phyloP scores from a whole-genome alignment of 1,140 invertebrate genomes.

The Zaprionus ghesquierei region DNA sequence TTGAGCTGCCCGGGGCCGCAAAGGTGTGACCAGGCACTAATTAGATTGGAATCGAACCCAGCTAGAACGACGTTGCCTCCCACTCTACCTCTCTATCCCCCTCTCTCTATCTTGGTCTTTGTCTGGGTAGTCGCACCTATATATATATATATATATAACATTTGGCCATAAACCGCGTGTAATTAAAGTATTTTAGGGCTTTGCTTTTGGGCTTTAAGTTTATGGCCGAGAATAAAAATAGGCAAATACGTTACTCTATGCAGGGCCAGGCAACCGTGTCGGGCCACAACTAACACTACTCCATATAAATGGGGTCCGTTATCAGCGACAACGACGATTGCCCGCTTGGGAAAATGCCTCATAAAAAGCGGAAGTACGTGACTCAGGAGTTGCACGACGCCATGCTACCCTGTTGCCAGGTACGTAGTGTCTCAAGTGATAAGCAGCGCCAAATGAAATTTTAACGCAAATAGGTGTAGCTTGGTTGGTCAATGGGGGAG shows the following conservation, averaged over 20 bases:
- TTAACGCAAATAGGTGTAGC: slow-evolving; percentile 65
- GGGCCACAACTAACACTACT: slow-evolving; percentile 24
- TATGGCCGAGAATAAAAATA: slow-evolving; percentile 67
- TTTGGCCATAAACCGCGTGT: slow-evolving; percentile 66
- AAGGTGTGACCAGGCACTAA: slow-evolving; percentile 53
- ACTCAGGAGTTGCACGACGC: not conserved
- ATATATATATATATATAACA: not conserved
- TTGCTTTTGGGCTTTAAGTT: slow-evolving; percentile 52
- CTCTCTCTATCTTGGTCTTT: not conserved
- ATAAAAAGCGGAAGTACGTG: slow-evolving; percentile 50
- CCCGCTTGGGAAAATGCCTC: slow-evolving; percentile 72
- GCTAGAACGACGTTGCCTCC: not conserved
- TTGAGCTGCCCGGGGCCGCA: slow-evolving; percentile 12
- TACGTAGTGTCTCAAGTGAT: slow-evolving; percentile 13
- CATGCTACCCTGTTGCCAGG: slow-evolving; percentile 20
- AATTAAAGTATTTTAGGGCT: slow-evolving; percentile 77
- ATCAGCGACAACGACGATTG: slow-evolving; percentile 52
- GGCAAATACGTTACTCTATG: slow-evolving; percentile 48
- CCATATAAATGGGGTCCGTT: slow-evolving; percentile 47
- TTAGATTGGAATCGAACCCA: slow-evolving; percentile 41
- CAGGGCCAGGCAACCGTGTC: slow-evolving; percentile 7
- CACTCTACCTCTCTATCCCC: too few species aligned
- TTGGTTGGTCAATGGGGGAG: slow-evolving; percentile 46
- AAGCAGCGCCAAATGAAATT: slow-evolving; percentile 60
- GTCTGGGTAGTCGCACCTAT: not conserved